These are phyloP conservation scores for Cydia splendana DNA, from an alignment of 1,140 invertebrate genomes.

Conservation along the genomic window DNA sequence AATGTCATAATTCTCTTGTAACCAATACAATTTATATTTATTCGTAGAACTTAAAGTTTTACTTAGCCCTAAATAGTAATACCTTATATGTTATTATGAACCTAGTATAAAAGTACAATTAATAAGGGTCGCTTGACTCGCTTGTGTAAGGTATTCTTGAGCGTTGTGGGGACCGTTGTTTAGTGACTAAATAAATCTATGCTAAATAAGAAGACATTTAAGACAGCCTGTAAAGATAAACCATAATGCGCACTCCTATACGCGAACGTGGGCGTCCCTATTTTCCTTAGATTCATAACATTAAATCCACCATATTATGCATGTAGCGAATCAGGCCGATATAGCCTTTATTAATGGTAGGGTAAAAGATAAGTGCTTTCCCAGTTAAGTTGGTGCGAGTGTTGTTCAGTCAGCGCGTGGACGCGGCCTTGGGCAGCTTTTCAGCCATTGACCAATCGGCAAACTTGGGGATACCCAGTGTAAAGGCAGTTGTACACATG, in stretches of 20 bases:
- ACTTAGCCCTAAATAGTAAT: too few relatives aligned
- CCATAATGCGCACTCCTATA: neutral
- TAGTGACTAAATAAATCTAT: neutral
- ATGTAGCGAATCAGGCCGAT: neutral
- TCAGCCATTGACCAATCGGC: conserved; percentile 14
- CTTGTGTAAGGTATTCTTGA: too few relatives aligned
- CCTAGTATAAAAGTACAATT: too few relatives aligned
- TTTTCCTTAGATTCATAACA: neutral
- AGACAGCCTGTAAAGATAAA: conserved; percentile 2
- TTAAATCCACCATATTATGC: neutral
- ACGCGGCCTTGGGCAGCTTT: conserved; percentile 18
- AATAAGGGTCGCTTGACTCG: too few relatives aligned
- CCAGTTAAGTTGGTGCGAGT: neutral
- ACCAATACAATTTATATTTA: neutral
- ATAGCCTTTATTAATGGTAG: neutral
- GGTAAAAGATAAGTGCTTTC: neutral
- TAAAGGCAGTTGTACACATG: neutral
- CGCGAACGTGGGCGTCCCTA: conserved; percentile 7
- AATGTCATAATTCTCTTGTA: neutral
- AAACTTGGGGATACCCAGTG: neutral
- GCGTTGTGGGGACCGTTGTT: too few relatives aligned
- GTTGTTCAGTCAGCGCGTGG: conserved; percentile 20
- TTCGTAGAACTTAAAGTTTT: too few relatives aligned
- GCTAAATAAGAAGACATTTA: neutral
- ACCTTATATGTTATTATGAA: too few relatives aligned